These are phyloP conservation scores for Agonopterix arenella DNA, from an alignment of 2,888 invertebrate genomes.

Conservation along the genomic window DNA sequence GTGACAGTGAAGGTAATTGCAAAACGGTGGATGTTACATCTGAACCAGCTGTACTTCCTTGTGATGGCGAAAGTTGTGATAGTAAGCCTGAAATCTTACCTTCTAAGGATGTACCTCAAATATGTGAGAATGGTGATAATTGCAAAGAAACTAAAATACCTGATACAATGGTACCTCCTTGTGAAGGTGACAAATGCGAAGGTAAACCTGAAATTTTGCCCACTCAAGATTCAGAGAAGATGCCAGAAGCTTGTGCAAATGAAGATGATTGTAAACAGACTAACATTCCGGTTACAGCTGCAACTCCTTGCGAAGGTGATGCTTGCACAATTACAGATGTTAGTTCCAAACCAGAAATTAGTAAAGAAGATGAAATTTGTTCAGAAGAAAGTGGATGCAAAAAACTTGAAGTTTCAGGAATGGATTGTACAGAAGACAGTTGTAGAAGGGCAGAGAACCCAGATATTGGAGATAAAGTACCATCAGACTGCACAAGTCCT, in stretches of 20 bases:
- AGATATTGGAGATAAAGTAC: constrained; percentile 19
- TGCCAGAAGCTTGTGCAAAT: constrained; percentile 4
- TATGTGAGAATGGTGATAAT: constrained; percentile 20
- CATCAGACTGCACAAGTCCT: constrained; percentile 29
- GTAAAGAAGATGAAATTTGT: constrained; percentile 16
- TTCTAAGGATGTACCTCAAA: constrained; percentile 12
- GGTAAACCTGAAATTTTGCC: background rate
- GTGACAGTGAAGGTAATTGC: no score
- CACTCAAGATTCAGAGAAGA: constrained; percentile 1
- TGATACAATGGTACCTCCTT: constrained; percentile 14
- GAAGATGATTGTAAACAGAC: constrained; percentile 10
- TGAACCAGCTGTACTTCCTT: constrained; percentile 7
- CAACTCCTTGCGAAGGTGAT: constrained; percentile 11
- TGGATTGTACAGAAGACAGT: constrained; percentile 36
- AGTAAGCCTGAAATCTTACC: constrained; percentile 10
- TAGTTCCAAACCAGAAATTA: background rate
- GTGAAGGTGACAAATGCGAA: constrained; percentile 24
- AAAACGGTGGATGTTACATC: background rate
- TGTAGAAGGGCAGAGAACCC: constrained; percentile 40
- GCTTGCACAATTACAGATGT: background rate
- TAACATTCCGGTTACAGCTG: constrained; percentile 3
- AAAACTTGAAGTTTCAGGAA: constrained; percentile 14
- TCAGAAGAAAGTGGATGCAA: constrained; percentile 25
- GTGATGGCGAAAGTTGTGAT: constrained; percentile 19
- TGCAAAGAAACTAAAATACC: constrained; percentile 16